Evolutionary conservation across 1,140 invertebrate species (phyloP).

Genomic region (Aradophagus sp.): DNA sequence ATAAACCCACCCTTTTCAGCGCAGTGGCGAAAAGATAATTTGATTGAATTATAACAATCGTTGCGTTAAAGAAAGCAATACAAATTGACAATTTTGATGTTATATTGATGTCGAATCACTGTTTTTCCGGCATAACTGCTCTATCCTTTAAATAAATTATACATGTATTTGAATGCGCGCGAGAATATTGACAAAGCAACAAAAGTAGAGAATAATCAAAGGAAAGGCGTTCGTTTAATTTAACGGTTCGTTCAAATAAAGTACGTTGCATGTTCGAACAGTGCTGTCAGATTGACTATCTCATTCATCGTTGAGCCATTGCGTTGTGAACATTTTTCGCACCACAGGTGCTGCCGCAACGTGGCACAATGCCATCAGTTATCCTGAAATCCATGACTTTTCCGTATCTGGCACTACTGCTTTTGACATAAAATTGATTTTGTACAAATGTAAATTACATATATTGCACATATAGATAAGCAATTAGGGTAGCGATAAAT

Average conservation of each 20-base stretch:
- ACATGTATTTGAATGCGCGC: conserved; percentile 2
- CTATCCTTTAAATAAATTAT: conserved; percentile 30
- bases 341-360: too few species aligned
- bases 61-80: conserved; percentile 25
- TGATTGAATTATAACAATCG: conserved; percentile 1
- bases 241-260: conserved; percentile 10
- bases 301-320: too few species aligned
- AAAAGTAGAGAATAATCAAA: conserved; percentile 35
- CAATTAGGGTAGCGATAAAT: conserved; percentile 44
- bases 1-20: conserved; percentile 13
- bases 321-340: too few species aligned
- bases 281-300: conserved; percentile 28
- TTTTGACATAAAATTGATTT: conserved; percentile 37
- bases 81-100: conserved; percentile 21
- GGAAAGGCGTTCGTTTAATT: conserved; percentile 7
- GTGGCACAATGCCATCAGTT: too few species aligned
- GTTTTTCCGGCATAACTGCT: conserved; percentile 20
- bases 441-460: conserved; percentile 53
- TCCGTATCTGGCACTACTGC: conserved; percentile 37
- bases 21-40: conserved; percentile 22
- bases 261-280: conserved; percentile 27
- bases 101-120: conserved; percentile 8
- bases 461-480: conserved; percentile 44
- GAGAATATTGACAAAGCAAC: conserved; percentile 13
- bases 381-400: too few species aligned